Conservation (phyloP, 2,797 vertebrate species). For the Channallabes apus region DNA sequence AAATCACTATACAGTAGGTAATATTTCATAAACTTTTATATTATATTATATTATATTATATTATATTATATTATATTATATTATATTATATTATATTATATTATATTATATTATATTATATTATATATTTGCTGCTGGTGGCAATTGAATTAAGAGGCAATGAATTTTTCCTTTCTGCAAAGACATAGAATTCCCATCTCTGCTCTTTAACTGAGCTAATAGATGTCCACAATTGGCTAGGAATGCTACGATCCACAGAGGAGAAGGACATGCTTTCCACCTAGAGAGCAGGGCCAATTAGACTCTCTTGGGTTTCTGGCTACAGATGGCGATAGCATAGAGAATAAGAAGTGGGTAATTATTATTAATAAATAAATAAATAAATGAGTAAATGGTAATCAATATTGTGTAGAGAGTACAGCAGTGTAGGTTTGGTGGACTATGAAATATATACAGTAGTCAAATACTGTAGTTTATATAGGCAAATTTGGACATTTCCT, state of each 20-base stretch:
- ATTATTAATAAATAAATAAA: not conserved
- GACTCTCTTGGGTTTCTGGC: constrained; percentile 9
- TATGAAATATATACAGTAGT: not conserved
- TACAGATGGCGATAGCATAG: not conserved
- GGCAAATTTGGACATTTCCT: not conserved
- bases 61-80: no score
- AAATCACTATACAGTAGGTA: not conserved
- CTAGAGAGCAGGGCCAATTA: constrained; percentile 10
- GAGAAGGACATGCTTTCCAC: constrained; percentile 14
- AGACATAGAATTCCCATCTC: constrained; percentile 13
- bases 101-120: no score
- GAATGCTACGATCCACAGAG: not conserved
- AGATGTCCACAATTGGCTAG: constrained; percentile 12
- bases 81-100: no score
- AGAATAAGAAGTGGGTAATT: not conserved
- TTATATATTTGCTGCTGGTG: not conserved
- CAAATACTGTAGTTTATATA: not conserved
- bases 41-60: no score
- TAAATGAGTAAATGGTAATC: not conserved
- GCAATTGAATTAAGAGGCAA: not conserved
- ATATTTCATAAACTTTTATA: no score
- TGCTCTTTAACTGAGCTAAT: constrained; percentile 4
- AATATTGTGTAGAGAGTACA: not conserved
- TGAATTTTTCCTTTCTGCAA: not conserved
- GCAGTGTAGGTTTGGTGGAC: not conserved